Evolutionary conservation across 2,113 vertebrate genomes (phyloP), one percentile per base, ranked within the genome.

Genomic region (Atherinomorus stipes): DNA sequence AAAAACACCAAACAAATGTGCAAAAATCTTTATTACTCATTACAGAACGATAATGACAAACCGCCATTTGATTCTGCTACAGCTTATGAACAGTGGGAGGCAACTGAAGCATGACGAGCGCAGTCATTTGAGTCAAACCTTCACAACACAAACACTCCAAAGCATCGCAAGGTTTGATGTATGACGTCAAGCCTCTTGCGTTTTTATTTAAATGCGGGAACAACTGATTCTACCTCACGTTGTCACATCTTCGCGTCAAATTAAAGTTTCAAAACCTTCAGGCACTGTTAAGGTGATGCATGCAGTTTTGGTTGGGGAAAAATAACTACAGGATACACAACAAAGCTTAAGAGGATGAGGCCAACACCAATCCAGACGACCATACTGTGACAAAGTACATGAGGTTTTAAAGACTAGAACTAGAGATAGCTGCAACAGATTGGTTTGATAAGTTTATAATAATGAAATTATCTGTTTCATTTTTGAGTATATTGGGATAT

Each of bases 21-120:
- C 88, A 91, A 92, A 92, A 91, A 76, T 77, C 67, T 91, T 89
- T 91, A 89, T 89, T 90, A 79, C 60, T 71, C 65, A 83, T 88
- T 79, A 87, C 69, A 74, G 71, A 78, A 80, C 74, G 68, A 77
- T 75, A 68, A 81, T 60, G 71, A 88, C 72, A 74, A 66, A 67
- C 63, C 72, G 73, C 65, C 72, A 64, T 77, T 69, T 66, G 68
- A 83, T 80, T 78, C 42, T 81, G 76, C 74, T 84, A 85, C 80
- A 81, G 65, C 64, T 79, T 83, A 64, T 80, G 74, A 78, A 53
- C 63, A 68, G 25, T 38, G 38, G 49, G 28, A 49, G 38, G 71
- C 51, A 68, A 64, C 10, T 16, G 13, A 81, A 80, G 63, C 63
- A 15, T 51, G 16, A 76, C 64, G 61, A 78, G 78, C 44, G 73